Conservation (phyloP, 2,888 invertebrate species). For the Aspidiotus rigidus region DNA sequence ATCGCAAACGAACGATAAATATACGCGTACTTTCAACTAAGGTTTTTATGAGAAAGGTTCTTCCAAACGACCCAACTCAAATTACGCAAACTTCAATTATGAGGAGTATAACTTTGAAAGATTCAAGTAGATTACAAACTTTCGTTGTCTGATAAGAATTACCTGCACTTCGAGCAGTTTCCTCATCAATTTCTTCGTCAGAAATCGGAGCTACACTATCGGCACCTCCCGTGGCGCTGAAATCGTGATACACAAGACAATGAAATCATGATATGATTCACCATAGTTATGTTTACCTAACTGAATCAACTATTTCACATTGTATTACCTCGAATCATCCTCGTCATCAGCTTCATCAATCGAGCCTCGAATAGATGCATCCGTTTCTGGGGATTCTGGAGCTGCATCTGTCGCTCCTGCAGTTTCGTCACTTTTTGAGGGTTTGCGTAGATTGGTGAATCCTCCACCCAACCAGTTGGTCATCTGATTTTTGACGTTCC, state of each 20-base stretch:
- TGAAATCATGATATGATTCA: background rate
- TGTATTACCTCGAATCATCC: slow-evolving; percentile 67
- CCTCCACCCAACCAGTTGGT: slow-evolving; percentile 75
- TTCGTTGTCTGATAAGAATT: no score
- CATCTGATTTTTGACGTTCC: slow-evolving; percentile 76
- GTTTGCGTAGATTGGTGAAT: slow-evolving; percentile 45
- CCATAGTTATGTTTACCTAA: no score
- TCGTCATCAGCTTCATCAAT: slow-evolving; percentile 55
- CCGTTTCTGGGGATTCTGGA: slow-evolving; percentile 46
- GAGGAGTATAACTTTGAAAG: no score
- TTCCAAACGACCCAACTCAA: no score
- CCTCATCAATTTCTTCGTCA: slow-evolving; percentile 36
- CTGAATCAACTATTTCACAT: slow-evolving; percentile 39
- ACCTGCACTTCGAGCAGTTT: slow-evolving; percentile 26
- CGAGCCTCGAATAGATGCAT: slow-evolving; percentile 45
- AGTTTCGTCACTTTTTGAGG: slow-evolving; percentile 49
- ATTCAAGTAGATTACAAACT: no score
- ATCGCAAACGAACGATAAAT: no score
- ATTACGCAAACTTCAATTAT: no score
- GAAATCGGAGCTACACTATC: slow-evolving; percentile 56
- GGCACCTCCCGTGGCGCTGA: slow-evolving; percentile 81
- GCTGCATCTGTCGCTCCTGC: slow-evolving; percentile 41
- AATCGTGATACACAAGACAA: slow-evolving; percentile 37
- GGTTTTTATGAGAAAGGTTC: no score
- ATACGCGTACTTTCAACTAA: no score